Base-by-base conservation (phyloP, 2,113 vertebrate genomes). In the Ondatra zibethicus region DNA sequence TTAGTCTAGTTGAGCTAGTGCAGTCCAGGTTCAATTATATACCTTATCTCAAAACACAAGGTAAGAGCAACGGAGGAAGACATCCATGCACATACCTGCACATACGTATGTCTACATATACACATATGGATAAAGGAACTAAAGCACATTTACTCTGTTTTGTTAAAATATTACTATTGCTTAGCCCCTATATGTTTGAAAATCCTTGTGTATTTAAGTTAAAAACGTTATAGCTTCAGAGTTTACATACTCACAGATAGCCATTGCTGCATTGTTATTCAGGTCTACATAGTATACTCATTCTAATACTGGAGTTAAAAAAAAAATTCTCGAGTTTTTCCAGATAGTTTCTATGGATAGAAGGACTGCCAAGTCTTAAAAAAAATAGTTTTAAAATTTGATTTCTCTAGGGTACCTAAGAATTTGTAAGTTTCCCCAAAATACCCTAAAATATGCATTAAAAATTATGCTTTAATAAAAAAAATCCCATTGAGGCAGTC, bases 341-440 rank as follows among this genome's bases (percentile, higher is more conserved):
- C 33, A 70, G 50, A 55, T 72, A 7, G 76, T 94, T 96, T 72
- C 55, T 77, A 92, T 92, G 39, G 2, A 33, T 87, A 1, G 81
- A 87, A 58, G 4, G 77, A 88, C 39, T 92, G 21, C 4, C n/a
- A 91, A 61, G 73, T 50, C 96, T 82, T 16, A 85, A 75, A 77
- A 29, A 58, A 63, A 29, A 31, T 19, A 72, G 17, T 45, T 85
- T n/a, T 33, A 65, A 88, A 87, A 80, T 93, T 52, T 88, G 1
- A 27, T 89, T 93, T 50, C 36, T 72, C 52, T 90, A 58, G 8
- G 89, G 29, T 70, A 92, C 19, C 10, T 61, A 92, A 91, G 89
- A 95, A 3, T 96, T 73, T 61, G 94, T 92, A 88, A 76, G 23
- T 93, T 84, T 7, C 23, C 96, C 93, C 85, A 65, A 94, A 75